Percentiles rank a stretch among this genome's conserved stretches.
These are phyloP conservation scores for Elegia similella DNA, from an alignment of 2,888 invertebrate genomes.

Conservation along the genomic window DNA sequence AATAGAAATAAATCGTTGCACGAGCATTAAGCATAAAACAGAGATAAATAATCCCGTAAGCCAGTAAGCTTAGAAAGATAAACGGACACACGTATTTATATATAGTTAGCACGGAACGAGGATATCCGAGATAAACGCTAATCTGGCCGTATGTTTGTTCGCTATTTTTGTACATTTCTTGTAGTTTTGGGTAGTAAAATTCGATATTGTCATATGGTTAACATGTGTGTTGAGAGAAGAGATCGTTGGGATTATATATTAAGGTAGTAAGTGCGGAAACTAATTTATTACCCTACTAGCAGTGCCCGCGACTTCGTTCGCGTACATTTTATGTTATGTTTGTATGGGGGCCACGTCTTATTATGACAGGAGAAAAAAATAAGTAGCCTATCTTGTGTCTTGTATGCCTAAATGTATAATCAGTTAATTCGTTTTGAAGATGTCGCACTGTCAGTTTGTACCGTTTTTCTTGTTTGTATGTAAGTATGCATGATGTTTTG, in stretches of 20 bases:
- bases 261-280: too few species aligned
- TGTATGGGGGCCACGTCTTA: too few species aligned
- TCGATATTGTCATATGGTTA: background rate
- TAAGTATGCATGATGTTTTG: too few species aligned
- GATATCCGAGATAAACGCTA: constrained; percentile 11
- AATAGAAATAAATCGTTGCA: background rate
- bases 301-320: too few species aligned
- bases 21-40: constrained; percentile 7
- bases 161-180: constrained; percentile 1
- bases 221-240: background rate
- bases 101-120: constrained; percentile 10
- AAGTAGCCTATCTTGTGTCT: too few species aligned
- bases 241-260: background rate
- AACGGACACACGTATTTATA: constrained; percentile 7
- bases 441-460: too few species aligned
- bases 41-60: constrained; percentile 10
- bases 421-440: too few species aligned
- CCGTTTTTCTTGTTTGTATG: too few species aligned
- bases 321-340: too few species aligned
- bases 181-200: background rate
- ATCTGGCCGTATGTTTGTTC: background rate
- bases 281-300: too few species aligned
- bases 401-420: too few species aligned
- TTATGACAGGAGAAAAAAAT: too few species aligned
- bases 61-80: constrained; percentile 14